Evolutionary conservation across 2,113 vertebrate genomes (phyloP).

Genomic region (Nibea coibor): DNA sequence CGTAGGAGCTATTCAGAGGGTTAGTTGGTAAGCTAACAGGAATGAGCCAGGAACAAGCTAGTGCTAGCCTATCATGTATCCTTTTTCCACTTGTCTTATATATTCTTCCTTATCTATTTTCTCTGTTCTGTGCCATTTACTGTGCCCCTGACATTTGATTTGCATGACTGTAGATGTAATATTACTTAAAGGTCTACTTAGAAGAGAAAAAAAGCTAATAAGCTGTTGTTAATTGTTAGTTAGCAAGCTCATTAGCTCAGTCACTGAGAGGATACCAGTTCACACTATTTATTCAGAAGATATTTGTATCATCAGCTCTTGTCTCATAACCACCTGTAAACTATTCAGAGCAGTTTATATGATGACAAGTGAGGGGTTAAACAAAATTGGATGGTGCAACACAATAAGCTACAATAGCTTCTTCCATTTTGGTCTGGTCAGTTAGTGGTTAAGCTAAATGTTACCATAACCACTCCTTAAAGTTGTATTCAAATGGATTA

Average conservation of each 20-base stretch:
- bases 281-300: not conserved
- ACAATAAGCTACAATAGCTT: too few relatives aligned
- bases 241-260: not conserved
- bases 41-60: not conserved
- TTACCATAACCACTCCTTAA: not conserved
- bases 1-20: too few relatives aligned
- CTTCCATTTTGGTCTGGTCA: too few relatives aligned
- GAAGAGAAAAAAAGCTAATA: not conserved
- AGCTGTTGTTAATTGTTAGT: too few relatives aligned
- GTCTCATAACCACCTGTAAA: too few relatives aligned
- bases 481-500: not conserved
- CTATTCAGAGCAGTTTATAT: too few relatives aligned
- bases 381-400: too few relatives aligned
- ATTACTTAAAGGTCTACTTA: not conserved
- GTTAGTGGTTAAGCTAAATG: not conserved
- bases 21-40: not conserved
- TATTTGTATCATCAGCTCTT: too few relatives aligned
- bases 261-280: not conserved
- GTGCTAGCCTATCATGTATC: not conserved
- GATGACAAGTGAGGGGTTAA: too few relatives aligned
- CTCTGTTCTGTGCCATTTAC: not conserved
- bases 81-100: not conserved
- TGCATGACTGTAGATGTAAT: not conserved
- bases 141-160: not conserved
- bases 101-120: not conserved